A percentile compares a stretch with the other conserved stretches of the same genome.
These are phyloP conservation scores for Momotus momota DNA, from an alignment of 2,797 vertebrate species.

Conservation along the genomic window DNA sequence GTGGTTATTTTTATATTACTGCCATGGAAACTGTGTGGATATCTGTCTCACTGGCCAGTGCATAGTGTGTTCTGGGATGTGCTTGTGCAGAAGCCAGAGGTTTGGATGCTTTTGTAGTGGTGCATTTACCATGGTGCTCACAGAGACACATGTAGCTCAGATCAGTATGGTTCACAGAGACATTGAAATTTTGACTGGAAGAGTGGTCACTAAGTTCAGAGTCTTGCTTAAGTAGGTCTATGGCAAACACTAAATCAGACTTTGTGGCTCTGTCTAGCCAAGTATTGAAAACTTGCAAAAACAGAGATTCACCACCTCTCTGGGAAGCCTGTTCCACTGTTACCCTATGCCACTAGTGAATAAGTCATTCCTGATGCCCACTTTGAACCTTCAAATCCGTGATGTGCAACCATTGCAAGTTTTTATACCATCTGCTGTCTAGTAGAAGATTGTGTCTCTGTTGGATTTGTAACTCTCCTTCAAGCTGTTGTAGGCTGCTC, in stretches of 20 bases:
- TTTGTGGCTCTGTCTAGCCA: not conserved
- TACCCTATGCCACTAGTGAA: not conserved
- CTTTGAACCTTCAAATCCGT: not conserved
- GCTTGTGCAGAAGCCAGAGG: not conserved
- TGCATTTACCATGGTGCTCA: not conserved
- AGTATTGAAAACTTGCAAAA: not conserved
- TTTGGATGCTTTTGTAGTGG: not conserved
- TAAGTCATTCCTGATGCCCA: not conserved
- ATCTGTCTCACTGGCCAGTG: not conserved
- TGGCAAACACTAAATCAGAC: not conserved
- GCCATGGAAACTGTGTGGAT: not conserved
- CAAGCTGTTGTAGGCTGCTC: not conserved
- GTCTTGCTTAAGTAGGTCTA: not conserved
- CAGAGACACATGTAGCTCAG: not conserved
- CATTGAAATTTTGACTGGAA: not conserved
- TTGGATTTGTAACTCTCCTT: not conserved
- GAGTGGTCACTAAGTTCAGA: not conserved
- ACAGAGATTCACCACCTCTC: not conserved
- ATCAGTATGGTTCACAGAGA: not conserved
- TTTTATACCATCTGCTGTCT: not conserved
- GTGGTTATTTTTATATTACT: not conserved
- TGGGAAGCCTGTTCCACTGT: not conserved
- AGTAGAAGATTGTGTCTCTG: not conserved
- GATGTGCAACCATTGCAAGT: accelerated
- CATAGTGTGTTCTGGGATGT: not conserved